Evolutionary conservation across 2,888 invertebrate genomes (phyloP), one percentile per base, ranked within the genome.

Genomic region (Ptycholaimellus sp.): DNA sequence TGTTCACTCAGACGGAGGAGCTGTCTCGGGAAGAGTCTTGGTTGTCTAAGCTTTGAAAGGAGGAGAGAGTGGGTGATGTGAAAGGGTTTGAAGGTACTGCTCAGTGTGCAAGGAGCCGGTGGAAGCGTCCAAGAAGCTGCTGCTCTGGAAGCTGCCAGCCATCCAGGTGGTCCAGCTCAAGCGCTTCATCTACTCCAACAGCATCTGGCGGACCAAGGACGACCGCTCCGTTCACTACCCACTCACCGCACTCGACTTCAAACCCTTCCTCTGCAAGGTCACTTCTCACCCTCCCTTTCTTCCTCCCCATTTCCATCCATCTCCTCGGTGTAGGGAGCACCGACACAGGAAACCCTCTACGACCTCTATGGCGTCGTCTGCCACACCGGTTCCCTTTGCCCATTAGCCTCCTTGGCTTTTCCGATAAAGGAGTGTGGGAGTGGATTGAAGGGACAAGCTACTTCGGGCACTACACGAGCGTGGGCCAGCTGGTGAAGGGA

Each of bases 381-480:
- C 58, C 11, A 56, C 62, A n/a, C 48, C 61, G 13, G 61, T 16
- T 14, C 30, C 7, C 7, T 30, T 5, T 30, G n/a, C 14, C 6
- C 14, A 30, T 28, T 20, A n/a, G n/a, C n/a, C n/a, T 28, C 17
- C n/a, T 6, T 14, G 17, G 17, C 2, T n/a, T n/a, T 6, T 25
- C 63, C n/a, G n/a, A n/a, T n/a, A n/a, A n/a, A n/a, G n/a, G n/a
- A n/a, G n/a, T n/a, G n/a, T n/a, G n/a, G n/a, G n/a, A n/a, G n/a
- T n/a, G n/a, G n/a, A n/a, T n/a, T n/a, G n/a, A 50, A 60, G 35
- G 63, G 19, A 46, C 42, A 35, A 44, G 46, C 25, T 49, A 44
- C 40, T 51, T 64, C 9, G 67, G 67, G 13, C 67, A 67, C 47
- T 67, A 67, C 50, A 63, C 66, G 6, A 53, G 63, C 2, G 61